A percentile compares a stretch with the other conserved stretches of the same genome.
Evolutionary conservation across 2,888 invertebrate species (phyloP).

Genomic region (Crioceris asparagi): DNA sequence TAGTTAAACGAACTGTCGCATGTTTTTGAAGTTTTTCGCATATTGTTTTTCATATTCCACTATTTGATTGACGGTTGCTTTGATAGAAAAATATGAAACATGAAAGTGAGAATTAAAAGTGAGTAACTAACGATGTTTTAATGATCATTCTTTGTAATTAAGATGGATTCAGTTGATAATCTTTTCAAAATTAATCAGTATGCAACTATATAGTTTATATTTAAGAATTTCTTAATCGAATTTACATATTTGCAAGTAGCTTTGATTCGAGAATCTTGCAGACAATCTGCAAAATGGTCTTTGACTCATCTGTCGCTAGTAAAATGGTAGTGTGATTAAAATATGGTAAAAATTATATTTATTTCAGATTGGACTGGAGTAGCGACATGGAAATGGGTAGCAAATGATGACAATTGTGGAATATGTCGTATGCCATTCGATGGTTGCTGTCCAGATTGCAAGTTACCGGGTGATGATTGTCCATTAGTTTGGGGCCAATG

Average conservation of each 20-base stretch:
- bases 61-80: too few species aligned
- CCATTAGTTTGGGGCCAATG: slow-evolving; percentile 98
- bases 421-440: slow-evolving; percentile 99
- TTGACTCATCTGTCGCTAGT: too few species aligned
- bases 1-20: too few species aligned
- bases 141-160: neutral
- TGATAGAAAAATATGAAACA: neutral
- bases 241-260: too few species aligned
- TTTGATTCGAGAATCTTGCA: too few species aligned
- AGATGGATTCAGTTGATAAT: too few species aligned
- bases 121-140: slow-evolving; percentile 2
- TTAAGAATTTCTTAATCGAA: too few species aligned
- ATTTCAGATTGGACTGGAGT: slow-evolving; percentile 80
- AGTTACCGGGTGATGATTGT: slow-evolving; percentile 95
- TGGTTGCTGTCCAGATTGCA: slow-evolving; percentile 96
- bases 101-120: slow-evolving; percentile 10
- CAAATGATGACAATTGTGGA: slow-evolving; percentile 97
- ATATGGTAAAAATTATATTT: slow-evolving; percentile 3
- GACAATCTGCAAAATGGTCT: too few species aligned
- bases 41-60: neutral
- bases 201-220: too few species aligned
- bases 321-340: too few species aligned
- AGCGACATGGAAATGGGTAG: slow-evolving; percentile 98
- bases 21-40: neutral
- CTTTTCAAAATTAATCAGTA: too few species aligned